Conservation (phyloP, 2,888 invertebrate genomes). For the Drosophila nr. medialis region DNA sequence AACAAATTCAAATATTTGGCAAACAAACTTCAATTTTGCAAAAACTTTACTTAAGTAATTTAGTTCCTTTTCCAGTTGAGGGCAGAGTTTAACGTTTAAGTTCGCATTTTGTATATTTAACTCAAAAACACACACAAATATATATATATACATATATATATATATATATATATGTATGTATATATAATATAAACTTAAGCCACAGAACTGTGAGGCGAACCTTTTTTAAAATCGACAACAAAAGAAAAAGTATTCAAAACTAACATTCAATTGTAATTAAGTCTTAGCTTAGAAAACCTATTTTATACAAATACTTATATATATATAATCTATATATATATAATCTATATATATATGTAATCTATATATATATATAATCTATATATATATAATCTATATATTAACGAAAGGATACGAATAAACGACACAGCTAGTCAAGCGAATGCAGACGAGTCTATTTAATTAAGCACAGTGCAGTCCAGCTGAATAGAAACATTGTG, state of each 20-base stretch:
- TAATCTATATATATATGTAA: slow-evolving; percentile 2
- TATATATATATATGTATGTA: not conserved
- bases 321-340: slow-evolving; percentile 4
- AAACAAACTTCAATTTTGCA: not conserved
- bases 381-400: not conserved
- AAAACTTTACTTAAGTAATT: not conserved
- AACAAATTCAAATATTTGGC: not conserved
- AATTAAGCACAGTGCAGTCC: slow-evolving; percentile 9
- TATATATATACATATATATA: not conserved
- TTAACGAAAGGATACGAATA: slow-evolving; percentile 43
- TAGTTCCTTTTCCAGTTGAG: not conserved
- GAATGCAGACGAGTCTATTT: slow-evolving; percentile 29
- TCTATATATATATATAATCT: slow-evolving; percentile 4
- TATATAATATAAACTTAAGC: not conserved
- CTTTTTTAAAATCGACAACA: slow-evolving; percentile 12
- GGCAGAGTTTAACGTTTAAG: not conserved
- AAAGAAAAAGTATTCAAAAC: slow-evolving; percentile 69
- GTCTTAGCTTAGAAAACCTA: slow-evolving; percentile 52
- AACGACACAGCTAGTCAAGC: slow-evolving; percentile 72
- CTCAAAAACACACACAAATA: not conserved
- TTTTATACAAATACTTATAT: slow-evolving; percentile 26
- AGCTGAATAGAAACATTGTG: slow-evolving; percentile 6
- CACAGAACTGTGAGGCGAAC: slow-evolving; percentile 13
- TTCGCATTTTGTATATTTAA: slow-evolving; percentile 2
- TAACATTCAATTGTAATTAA: slow-evolving; percentile 77